Base-by-base conservation (phyloP, 2,797 vertebrate genomes). In the Amphiprion clarkii region DNA sequence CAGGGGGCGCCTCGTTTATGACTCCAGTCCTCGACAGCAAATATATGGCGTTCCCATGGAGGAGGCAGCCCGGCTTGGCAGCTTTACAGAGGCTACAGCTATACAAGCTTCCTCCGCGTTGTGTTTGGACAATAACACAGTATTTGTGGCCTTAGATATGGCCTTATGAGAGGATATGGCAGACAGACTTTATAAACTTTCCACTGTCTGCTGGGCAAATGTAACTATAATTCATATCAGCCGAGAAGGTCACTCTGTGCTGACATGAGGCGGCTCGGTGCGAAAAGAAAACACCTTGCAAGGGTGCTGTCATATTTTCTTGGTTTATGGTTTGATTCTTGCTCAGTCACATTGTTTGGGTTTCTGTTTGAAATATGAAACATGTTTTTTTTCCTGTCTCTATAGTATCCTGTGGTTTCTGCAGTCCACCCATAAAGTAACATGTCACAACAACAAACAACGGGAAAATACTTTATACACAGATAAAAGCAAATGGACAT, bases 81-180 rank as follows among this genome's bases (percentile, higher is more conserved):
- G 74, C 76, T 83, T 74, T 79, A 76, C 81, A 80, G 69, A 82
- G 73, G 72, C 81, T 52, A 58, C 53, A 67, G 72, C 64, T 49
- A 71, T 57, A 81, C 46, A 62, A 71, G 79, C 54, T 67, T 71
- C 73, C 54, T 73, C 53, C 5, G 61, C 77, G 87, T 89, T 75
- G 67, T 84, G 85, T 89, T 87, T 90, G 65, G 71, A 88, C 86
- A 90, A 87, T 87, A 76, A 71, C 54, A 21, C 61, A 73, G 74
- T 83, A 84, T 86, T 84, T 89, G 87, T 85, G 79, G 78, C 82
- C 65, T 74, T 71, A 78, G 72, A 83, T 78, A 46, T 63, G 76
- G 67, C 42, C 76, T 86, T 76, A 82, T 76, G 83, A 78, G 62
- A 57, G 73, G 75, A 86, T 71, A 69, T 16, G 49, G 74, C 63